Conservation (phyloP, 2,888 invertebrate genomes). For the Danaus chrysippus region DNA sequence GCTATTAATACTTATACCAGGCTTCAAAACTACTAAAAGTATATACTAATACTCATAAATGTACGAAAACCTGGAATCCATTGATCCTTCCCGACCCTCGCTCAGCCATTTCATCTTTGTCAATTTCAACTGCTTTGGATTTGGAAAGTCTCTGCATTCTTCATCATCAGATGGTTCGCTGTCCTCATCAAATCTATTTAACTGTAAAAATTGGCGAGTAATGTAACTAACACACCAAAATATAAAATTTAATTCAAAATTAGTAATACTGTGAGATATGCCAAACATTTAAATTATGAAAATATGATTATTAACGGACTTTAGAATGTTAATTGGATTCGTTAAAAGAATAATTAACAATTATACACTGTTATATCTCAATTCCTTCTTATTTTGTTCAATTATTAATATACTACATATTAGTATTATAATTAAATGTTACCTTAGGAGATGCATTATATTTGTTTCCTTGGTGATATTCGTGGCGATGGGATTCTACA, state of each 20-base stretch:
- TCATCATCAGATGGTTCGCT: conserved; percentile 17
- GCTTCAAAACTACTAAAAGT: not conserved
- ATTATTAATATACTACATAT: too few relatives aligned
- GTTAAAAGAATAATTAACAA: too few relatives aligned
- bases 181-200: conserved; percentile 10
- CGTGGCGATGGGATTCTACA: conserved; percentile 43
- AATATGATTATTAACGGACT: too few relatives aligned
- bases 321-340: too few relatives aligned
- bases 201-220: conserved; percentile 8
- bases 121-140: conserved; percentile 56
- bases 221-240: too few relatives aligned
- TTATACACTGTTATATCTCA: too few relatives aligned
- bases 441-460: conserved; percentile 11
- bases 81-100: conserved; percentile 48
- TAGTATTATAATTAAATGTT: not conserved
- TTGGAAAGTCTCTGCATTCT: conserved; percentile 26
- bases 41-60: not conserved
- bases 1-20: conserved; percentile 5
- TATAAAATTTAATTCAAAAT: too few relatives aligned
- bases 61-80: conserved; percentile 55
- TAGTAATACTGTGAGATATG: too few relatives aligned
- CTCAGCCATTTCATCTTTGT: conserved; percentile 71
- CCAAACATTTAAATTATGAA: too few relatives aligned
- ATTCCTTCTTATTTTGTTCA: too few relatives aligned
- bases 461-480: conserved; percentile 17